phyloP scores from a whole-genome alignment of 2,113 vertebrate species.

The Podiceps cristatus region DNA sequence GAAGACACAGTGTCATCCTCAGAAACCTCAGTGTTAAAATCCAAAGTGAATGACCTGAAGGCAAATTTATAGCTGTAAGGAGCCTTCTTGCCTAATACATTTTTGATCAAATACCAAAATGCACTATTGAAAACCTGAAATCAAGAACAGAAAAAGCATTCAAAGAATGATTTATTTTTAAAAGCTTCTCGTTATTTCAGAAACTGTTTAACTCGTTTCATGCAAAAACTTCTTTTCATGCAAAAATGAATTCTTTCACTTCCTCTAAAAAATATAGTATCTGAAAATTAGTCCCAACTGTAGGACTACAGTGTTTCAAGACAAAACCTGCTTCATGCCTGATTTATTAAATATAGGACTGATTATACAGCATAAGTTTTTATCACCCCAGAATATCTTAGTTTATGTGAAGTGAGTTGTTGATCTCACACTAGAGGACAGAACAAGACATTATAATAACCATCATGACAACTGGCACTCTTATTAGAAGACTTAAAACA shows the following conservation, averaged over 20 bases:
- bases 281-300: not conserved
- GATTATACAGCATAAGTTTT: not conserved
- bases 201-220: not conserved
- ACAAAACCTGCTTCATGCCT: not conserved
- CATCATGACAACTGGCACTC: not conserved
- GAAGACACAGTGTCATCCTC: conserved; percentile 46
- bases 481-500: not conserved
- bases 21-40: conserved; percentile 42
- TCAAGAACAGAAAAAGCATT: conserved; percentile 8
- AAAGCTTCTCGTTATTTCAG: not conserved
- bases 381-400: not conserved
- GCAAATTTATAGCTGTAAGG: conserved; percentile 80
- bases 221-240: not conserved
- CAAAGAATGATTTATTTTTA: not conserved
- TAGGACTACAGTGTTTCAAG: not conserved
- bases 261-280: not conserved
- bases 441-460: not conserved
- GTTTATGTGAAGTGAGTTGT: not conserved
- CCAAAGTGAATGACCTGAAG: conserved; percentile 81
- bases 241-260: not conserved
- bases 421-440: not conserved
- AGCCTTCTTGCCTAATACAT: conserved; percentile 67
- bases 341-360: not conserved
- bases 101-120: conserved; percentile 82
- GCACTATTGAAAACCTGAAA: conserved; percentile 85